phyloP scores from a whole-genome alignment of 2,888 invertebrate species.

The Netelia virgata region DNA sequence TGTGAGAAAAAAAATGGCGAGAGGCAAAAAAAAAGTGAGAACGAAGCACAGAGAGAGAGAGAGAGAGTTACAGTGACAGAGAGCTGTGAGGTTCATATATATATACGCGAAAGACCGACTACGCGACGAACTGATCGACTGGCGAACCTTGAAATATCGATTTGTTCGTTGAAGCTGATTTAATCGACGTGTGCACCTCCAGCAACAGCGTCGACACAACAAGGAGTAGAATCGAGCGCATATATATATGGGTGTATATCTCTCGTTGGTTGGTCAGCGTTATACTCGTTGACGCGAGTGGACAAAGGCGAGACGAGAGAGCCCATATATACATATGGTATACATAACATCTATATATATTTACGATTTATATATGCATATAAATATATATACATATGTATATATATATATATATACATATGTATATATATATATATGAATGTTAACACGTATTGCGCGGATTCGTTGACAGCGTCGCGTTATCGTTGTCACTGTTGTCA shows the following conservation, averaged over 20 bases:
- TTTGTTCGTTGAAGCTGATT: slow-evolving; percentile 81
- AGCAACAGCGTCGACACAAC: slow-evolving; percentile 50
- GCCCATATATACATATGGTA: not conserved
- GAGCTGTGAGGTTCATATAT: slow-evolving; percentile 24
- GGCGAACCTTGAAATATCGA: slow-evolving; percentile 82
- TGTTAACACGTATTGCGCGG: slow-evolving; percentile 16
- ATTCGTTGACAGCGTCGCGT: slow-evolving; percentile 44
- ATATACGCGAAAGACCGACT: slow-evolving; percentile 46
- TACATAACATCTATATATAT: too few relatives aligned
- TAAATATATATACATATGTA: not conserved
- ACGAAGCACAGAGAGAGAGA: not conserved
- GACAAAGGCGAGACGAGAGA: slow-evolving; percentile 71
- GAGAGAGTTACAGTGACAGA: slow-evolving; percentile 14
- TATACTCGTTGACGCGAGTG: slow-evolving; percentile 71
- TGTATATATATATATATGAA: not conserved
- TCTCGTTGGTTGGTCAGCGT: slow-evolving; percentile 55
- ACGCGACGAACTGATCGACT: slow-evolving; percentile 67
- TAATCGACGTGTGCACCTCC: slow-evolving; percentile 76
- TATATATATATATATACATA: not conserved
- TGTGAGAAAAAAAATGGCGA: slow-evolving; percentile 26
- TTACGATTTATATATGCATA: not conserved
- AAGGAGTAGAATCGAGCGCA: slow-evolving; percentile 34
- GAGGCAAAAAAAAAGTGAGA: slow-evolving; percentile 7
- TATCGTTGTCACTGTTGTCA: slow-evolving; percentile 38
- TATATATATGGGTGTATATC: slow-evolving; percentile 1